These are phyloP conservation scores for Trichopoda pennipes DNA, from an alignment of 2,888 invertebrate species.

Conservation along the genomic window DNA sequence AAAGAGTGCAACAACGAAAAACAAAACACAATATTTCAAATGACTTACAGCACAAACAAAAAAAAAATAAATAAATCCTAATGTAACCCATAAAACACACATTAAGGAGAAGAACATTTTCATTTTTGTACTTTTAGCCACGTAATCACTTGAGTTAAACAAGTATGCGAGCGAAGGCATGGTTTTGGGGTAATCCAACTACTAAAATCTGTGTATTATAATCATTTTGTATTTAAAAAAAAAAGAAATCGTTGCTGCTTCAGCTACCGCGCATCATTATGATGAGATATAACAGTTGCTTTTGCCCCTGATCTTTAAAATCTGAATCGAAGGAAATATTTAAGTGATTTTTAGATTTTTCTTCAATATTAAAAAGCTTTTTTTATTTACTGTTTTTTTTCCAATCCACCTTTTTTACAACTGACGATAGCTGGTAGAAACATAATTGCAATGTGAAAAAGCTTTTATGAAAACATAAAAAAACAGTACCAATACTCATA, in stretches of 20 bases:
- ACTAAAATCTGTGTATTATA: conserved; percentile 2
- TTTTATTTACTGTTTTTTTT: conserved; percentile 3
- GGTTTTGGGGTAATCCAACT: neutral
- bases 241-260: neutral
- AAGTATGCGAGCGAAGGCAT: conserved; percentile 5
- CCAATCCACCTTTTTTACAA: conserved; percentile 40
- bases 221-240: neutral
- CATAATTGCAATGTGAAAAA: conserved; percentile 52
- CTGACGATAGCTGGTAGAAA: conserved; percentile 54
- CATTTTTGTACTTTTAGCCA: neutral
- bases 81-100: neutral
- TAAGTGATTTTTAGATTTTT: conserved; percentile 23
- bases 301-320: conserved; percentile 52
- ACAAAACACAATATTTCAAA: too few relatives aligned
- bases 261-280: conserved; percentile 32
- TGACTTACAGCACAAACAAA: too few relatives aligned
- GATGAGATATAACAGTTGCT: conserved; percentile 47
- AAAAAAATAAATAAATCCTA: neutral
- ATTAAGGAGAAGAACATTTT: neutral
- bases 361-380: conserved; percentile 20
- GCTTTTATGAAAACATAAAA: conserved; percentile 40
- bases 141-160: conserved; percentile 55
- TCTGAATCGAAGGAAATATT: neutral
- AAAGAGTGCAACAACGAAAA: too few relatives aligned
- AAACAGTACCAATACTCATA: neutral